These are phyloP conservation scores for Corythornis cristatus DNA, from an alignment of 2,113 vertebrate species.

Conservation along the genomic window DNA sequence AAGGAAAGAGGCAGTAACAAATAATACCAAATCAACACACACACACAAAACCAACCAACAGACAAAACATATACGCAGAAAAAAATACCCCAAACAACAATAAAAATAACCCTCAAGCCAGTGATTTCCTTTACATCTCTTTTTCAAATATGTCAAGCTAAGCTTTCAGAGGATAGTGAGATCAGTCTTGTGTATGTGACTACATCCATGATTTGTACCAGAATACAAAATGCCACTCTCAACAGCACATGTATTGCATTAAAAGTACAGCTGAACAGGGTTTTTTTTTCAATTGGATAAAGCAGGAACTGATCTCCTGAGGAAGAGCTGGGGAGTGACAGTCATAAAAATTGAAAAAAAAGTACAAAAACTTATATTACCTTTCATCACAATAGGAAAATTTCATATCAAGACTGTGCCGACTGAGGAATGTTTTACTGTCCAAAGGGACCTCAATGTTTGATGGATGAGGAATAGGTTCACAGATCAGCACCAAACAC, in stretches of 20 bases:
- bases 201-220: neutral
- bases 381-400: constrained; percentile 99
- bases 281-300: neutral
- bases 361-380: constrained; percentile 63
- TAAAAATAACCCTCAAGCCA: neutral
- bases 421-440: constrained; percentile 98
- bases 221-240: neutral
- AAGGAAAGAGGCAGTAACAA: neutral
- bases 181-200: neutral
- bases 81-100: neutral
- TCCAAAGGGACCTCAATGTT: constrained; percentile 98
- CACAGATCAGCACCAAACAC: constrained; percentile 94
- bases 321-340: neutral
- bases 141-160: neutral
- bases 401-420: constrained; percentile 98
- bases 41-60: too few species aligned
- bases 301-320: neutral
- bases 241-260: neutral
- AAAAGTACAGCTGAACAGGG: neutral
- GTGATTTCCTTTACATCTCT: neutral
- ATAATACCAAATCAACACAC: neutral
- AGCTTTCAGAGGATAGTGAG: neutral
- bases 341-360: neutral
- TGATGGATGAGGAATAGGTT: constrained; percentile 95
- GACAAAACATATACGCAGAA: neutral